phyloP scores from a whole-genome alignment of 2,797 vertebrate species.

The Carduelis carduelis region DNA sequence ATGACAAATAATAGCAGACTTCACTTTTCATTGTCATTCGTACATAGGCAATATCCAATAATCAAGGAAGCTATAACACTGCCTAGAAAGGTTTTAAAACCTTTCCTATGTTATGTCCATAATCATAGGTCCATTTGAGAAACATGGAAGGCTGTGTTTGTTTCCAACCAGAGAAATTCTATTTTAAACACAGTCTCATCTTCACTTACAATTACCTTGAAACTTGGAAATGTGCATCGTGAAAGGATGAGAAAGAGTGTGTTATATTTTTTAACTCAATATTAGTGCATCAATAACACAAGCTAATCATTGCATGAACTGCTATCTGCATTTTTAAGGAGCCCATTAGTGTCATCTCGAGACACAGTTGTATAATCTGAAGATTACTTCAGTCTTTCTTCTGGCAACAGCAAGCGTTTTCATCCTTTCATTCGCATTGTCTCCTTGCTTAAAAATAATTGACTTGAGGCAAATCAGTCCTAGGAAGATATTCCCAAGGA shows the following conservation, averaged over 20 bases:
- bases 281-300: slow-evolving; percentile 10
- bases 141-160: slow-evolving; percentile 4
- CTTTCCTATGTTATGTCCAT: slow-evolving; percentile 45
- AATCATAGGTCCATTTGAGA: slow-evolving; percentile 53
- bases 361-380: not conserved
- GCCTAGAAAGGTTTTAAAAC: slow-evolving; percentile 42
- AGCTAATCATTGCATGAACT: not conserved
- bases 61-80: slow-evolving; percentile 25
- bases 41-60: slow-evolving; percentile 42
- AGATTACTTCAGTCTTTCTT: slow-evolving; percentile 7
- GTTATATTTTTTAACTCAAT: not conserved
- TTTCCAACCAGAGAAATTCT: slow-evolving; percentile 20
- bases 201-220: not conserved
- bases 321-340: slow-evolving; percentile 31
- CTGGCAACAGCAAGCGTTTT: not conserved
- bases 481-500: not conserved
- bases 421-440: not conserved
- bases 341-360: not conserved
- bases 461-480: not conserved
- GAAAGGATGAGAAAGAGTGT: not conserved
- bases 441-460: slow-evolving; percentile 2
- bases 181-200: not conserved
- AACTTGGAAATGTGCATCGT: not conserved
- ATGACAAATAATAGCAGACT: slow-evolving; percentile 50
- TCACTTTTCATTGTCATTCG: slow-evolving; percentile 28